Percentiles rank a stretch among this genome's conserved stretches.
Evolutionary conservation across 2,888 invertebrate species (phyloP).

Genomic region (Drosophila rellima): DNA sequence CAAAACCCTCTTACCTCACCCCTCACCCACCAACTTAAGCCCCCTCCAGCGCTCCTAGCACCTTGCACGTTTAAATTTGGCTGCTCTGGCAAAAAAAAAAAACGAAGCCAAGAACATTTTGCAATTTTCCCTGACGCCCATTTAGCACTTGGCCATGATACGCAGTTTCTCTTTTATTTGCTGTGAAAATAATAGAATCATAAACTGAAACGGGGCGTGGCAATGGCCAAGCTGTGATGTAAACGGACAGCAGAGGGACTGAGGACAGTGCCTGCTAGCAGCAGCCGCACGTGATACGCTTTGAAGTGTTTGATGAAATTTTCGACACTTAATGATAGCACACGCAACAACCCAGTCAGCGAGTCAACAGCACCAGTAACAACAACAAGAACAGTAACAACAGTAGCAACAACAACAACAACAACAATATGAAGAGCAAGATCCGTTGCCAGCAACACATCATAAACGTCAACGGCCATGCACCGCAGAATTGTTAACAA

Average conservation of each 20-base stretch:
- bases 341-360: conserved; percentile 61
- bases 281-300: conserved; percentile 63
- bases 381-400: conserved; percentile 14
- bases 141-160: conserved; percentile 80
- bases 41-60: conserved; percentile 22
- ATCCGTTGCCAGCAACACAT: conserved; percentile 58
- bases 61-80: conserved; percentile 51
- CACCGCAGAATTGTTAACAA: conserved; percentile 79
- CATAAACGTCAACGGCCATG: conserved; percentile 81
- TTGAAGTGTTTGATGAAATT: conserved; percentile 83
- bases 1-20: conserved; percentile 15
- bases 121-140: conserved; percentile 80
- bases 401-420: conserved; percentile 18
- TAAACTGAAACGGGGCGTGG: conserved; percentile 73
- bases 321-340: conserved; percentile 82
- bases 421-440: conserved; percentile 9
- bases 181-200: conserved; percentile 81
- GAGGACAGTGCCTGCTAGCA: conserved; percentile 15
- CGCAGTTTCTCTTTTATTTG: conserved; percentile 81
- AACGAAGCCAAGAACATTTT: conserved; percentile 50
- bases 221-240: conserved; percentile 16
- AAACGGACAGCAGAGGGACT: background rate
- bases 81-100: conserved; percentile 36
- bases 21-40: background rate
- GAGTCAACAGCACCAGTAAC: conserved; percentile 27